phyloP scores from a whole-genome alignment of 2,888 invertebrate species.

The Cancer borealis region DNA sequence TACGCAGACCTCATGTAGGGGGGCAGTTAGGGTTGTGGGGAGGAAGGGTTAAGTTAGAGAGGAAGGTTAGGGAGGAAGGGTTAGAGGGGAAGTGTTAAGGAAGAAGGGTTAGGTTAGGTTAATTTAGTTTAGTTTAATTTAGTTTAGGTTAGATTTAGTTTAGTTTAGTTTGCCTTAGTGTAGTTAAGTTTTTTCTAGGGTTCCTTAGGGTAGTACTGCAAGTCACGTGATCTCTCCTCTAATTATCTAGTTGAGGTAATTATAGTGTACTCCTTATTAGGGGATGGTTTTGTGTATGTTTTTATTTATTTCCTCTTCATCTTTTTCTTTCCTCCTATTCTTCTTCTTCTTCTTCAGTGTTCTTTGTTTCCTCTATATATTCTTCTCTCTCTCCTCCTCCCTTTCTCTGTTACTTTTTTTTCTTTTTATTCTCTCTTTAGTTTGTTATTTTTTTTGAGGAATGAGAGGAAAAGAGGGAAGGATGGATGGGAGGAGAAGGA shows the following conservation, averaged over 20 bases:
- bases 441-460: not conserved
- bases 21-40: not conserved
- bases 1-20: not conserved
- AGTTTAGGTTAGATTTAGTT: too few relatives aligned
- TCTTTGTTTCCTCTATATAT: too few relatives aligned
- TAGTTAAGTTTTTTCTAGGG: too few relatives aligned
- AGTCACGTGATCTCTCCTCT: not conserved
- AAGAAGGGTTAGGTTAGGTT: too few relatives aligned
- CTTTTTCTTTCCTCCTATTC: not conserved
- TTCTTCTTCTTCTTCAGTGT: too few relatives aligned
- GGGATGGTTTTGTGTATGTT: not conserved
- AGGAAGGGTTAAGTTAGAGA: not conserved
- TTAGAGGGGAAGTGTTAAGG: not conserved
- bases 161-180: too few relatives aligned
- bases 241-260: not conserved
- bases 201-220: not conserved
- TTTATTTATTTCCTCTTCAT: not conserved
- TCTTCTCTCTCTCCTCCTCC: not conserved
- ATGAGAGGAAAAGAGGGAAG: too few relatives aligned
- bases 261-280: not conserved
- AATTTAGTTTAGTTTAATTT: too few relatives aligned
- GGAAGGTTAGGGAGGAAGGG: not conserved
- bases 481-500: not conserved
- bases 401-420: not conserved
- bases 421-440: not conserved